Conservation (phyloP, 1,140 invertebrate genomes). For the Tetragonula clypearis region DNA sequence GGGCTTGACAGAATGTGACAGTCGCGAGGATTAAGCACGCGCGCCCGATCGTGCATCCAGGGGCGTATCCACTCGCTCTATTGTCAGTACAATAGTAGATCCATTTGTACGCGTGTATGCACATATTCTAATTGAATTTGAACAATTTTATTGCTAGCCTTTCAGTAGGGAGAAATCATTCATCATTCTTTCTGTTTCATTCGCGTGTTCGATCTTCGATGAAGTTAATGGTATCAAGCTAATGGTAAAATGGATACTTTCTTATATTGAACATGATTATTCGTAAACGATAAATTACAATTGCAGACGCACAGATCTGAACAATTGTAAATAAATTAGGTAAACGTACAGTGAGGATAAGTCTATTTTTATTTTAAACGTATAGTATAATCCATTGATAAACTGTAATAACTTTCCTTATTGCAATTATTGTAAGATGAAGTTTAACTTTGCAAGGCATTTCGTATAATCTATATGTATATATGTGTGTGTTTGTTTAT, state of each 20-base stretch:
- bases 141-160: background rate
- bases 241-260: background rate
- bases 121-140: background rate
- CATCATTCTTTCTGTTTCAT: too few relatives aligned
- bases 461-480: background rate
- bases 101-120: background rate
- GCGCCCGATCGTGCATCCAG: conserved; percentile 36
- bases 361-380: background rate
- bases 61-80: conserved; percentile 17
- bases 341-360: background rate
- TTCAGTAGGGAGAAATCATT: too few relatives aligned
- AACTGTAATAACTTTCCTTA: too few relatives aligned
- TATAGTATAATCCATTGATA: background rate
- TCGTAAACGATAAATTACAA: background rate
- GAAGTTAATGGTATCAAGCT: background rate
- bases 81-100: background rate
- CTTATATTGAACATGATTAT: background rate
- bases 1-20: conserved; percentile 52
- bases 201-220: background rate
- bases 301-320: background rate
- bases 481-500: background rate
- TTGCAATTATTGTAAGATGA: background rate
- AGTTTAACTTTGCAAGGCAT: too few relatives aligned
- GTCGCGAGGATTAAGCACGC: conserved; percentile 42
- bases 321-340: background rate